Base-by-base conservation (phyloP, 2,113 vertebrate species). In the Lonchura striata region DNA sequence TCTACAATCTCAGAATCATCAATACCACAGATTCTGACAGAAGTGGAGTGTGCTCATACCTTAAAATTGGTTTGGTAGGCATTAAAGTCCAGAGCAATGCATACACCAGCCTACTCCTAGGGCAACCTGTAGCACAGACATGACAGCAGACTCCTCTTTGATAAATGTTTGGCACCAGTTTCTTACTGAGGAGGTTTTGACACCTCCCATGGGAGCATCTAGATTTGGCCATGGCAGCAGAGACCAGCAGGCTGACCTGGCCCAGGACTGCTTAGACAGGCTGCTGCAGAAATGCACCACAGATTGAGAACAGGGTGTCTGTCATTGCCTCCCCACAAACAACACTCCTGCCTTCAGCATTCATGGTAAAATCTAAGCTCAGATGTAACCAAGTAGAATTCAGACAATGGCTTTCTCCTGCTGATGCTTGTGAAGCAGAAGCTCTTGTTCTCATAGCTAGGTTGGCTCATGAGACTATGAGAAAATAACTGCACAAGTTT, bases 1-100 rank as follows among this genome's bases (percentile, higher is more conserved):
- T n/a, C n/a, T n/a, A n/a, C n/a, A n/a, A n/a, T n/a, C n/a, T n/a
- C n/a, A n/a, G n/a, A n/a, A n/a, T n/a, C n/a, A n/a, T n/a, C n/a
- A n/a, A n/a, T n/a, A n/a, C n/a, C n/a, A n/a, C n/a, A n/a, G n/a
- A n/a, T n/a, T n/a, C n/a, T n/a, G n/a, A n/a, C n/a, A n/a, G n/a
- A n/a, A n/a, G 19, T 1, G 15, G 50, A 57, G 19, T 2, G 5
- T 5, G 23, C 47, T 7, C 22, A 37, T 1, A 4, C 12, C 16
- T 16, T 31, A 44, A 69, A 82, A 77, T 56, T 30, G 16, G 6
- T 54, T 75, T 6, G 47, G 25, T 21, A 37, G 49, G n/a, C 37
- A 71, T 7, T 63, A 31, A 85, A 63, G 22, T 46, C 37, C 10
- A 13, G 70, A 71, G 35, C 20, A 63, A 41, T 17, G 49, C 0